These are phyloP conservation scores for Noctilio leporinus DNA, from an alignment of 2,113 vertebrate species.

Conservation along the genomic window DNA sequence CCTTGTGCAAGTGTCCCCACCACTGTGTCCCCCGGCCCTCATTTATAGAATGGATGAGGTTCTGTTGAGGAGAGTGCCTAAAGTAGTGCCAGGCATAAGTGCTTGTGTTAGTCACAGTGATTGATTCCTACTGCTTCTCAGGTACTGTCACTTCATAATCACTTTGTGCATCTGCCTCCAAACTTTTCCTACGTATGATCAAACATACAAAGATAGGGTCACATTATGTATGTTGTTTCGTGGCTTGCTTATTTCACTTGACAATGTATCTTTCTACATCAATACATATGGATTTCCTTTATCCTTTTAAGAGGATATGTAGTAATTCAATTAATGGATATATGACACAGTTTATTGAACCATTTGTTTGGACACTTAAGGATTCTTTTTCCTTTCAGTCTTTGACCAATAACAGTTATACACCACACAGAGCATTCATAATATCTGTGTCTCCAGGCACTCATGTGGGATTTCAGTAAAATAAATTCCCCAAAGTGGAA, in stretches of 20 bases:
- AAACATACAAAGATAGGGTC: neutral
- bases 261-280: neutral
- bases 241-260: neutral
- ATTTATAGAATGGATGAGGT: neutral
- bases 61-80: neutral
- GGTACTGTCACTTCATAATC: too few relatives aligned
- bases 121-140: neutral
- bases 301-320: neutral
- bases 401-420: neutral
- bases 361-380: neutral
- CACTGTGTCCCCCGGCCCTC: neutral
- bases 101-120: neutral
- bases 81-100: accelerated
- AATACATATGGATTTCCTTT: neutral
- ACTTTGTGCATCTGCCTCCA: neutral
- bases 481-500: neutral
- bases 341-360: neutral
- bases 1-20: too few relatives aligned
- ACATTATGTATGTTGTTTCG: neutral
- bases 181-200: neutral
- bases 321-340: neutral
- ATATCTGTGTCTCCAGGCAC: neutral
- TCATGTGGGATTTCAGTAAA: neutral
- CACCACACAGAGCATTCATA: neutral
- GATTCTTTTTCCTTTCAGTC: neutral